Percentiles rank a stretch among this genome's conserved stretches.
Evolutionary conservation across 2,888 invertebrate species (phyloP).

Genomic region (Folsomia candida): DNA sequence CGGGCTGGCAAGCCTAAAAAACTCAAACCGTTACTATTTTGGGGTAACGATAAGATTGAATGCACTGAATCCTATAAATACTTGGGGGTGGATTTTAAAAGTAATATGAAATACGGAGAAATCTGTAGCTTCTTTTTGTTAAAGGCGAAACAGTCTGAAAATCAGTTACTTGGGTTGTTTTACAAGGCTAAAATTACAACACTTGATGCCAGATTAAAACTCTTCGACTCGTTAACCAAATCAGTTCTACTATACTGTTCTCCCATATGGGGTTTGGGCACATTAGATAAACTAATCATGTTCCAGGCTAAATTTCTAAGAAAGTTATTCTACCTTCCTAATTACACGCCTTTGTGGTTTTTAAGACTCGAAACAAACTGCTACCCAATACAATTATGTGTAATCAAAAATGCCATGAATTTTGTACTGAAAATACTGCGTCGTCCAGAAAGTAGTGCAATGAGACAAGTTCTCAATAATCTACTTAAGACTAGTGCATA

Average conservation of each 20-base stretch:
- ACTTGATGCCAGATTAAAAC: not conserved
- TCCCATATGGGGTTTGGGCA: not conserved
- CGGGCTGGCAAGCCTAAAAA: not conserved
- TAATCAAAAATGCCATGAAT: not conserved
- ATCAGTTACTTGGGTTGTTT: too few species aligned
- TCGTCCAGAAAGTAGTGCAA: not conserved
- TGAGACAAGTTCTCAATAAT: not conserved
- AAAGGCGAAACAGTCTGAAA: slow-evolving; percentile 6
- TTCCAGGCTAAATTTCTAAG: not conserved
- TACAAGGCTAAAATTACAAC: not conserved
- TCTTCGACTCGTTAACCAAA: not conserved
- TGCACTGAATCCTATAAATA: slow-evolving; percentile 11
- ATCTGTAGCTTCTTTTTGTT: slow-evolving; percentile 3
- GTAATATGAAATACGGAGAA: not conserved
- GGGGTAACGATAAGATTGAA: slow-evolving; percentile 21
- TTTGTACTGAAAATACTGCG: not conserved
- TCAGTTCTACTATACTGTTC: slow-evolving; percentile 8
- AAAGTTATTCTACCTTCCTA: not conserved
- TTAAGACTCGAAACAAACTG: not conserved
- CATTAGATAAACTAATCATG: too few species aligned
- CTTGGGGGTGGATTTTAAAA: slow-evolving; percentile 17
- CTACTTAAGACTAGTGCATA: not conserved
- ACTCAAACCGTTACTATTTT: not conserved
- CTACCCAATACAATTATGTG: not conserved
- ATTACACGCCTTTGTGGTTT: not conserved